These are phyloP conservation scores for Dryomyza anilis DNA, from an alignment of 2,888 invertebrate genomes.

Conservation along the genomic window DNA sequence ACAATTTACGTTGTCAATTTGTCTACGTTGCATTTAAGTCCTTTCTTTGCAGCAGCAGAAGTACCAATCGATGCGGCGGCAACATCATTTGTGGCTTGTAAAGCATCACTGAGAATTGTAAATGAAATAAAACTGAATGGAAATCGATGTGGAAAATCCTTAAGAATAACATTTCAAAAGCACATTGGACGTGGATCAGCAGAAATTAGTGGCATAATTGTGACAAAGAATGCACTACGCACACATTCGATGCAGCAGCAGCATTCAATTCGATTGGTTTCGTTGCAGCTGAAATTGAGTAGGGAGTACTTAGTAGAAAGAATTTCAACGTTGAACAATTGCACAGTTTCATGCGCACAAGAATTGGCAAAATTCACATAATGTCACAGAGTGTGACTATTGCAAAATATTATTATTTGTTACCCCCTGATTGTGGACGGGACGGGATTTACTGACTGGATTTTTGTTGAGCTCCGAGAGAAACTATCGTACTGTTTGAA, in stretches of 20 bases:
- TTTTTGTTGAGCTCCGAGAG: too few species aligned
- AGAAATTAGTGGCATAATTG: not conserved
- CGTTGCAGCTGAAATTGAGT: conserved; percentile 1
- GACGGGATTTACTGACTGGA: too few species aligned
- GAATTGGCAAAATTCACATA: too few species aligned
- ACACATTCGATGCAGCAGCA: not conserved
- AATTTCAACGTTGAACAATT: not conserved
- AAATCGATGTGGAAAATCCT: conserved; percentile 10
- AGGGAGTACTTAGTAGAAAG: too few species aligned
- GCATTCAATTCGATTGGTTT: too few species aligned
- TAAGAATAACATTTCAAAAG: not conserved
- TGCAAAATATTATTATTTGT: too few species aligned
- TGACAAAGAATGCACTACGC: conserved; percentile 1
- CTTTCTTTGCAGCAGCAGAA: not conserved
- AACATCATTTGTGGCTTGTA: too few species aligned
- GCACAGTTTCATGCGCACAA: not conserved
- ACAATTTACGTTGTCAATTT: conserved; percentile 16
- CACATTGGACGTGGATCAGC: not conserved
- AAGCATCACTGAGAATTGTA: too few species aligned
- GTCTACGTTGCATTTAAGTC: conserved; percentile 17
- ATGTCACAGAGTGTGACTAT: too few species aligned
- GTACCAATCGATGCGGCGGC: too few species aligned
- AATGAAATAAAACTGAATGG: not conserved
- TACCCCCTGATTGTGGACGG: too few species aligned
- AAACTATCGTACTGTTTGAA: too few species aligned